A percentile compares a stretch with the other conserved stretches of the same genome.
These are phyloP conservation scores for Mesochorus sp. DNA, from an alignment of 2,888 invertebrate genomes.

Conservation along the genomic window DNA sequence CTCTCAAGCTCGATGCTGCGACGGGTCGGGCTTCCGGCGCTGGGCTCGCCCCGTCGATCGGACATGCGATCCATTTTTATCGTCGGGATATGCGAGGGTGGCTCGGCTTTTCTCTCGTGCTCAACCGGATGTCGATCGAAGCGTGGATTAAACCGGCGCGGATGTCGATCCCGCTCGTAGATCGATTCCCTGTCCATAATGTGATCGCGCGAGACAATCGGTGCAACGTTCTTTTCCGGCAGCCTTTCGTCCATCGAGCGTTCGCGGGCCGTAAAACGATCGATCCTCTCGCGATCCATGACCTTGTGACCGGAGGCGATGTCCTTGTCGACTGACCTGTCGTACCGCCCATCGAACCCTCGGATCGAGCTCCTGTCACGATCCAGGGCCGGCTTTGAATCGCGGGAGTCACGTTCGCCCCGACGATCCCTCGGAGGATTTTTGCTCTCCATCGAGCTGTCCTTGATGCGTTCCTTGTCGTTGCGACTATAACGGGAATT, in stretches of 20 bases:
- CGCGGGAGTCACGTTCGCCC: conserved; percentile 70
- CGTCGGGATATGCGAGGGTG: conserved; percentile 66
- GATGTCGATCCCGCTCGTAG: conserved; percentile 65
- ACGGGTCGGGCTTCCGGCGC: conserved; percentile 75
- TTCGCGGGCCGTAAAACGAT: conserved; percentile 83
- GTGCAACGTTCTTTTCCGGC: conserved; percentile 80
- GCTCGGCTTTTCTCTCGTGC: conserved; percentile 75
- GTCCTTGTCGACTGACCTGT: conserved; percentile 74
- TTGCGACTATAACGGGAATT: conserved; percentile 72
- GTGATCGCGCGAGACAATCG: conserved; percentile 71
- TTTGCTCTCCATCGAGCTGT: conserved; percentile 69
- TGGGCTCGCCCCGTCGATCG: conserved; percentile 73
- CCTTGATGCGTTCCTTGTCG: conserved; percentile 73
- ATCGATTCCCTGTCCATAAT: conserved; percentile 72
- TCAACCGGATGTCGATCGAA: conserved; percentile 70
- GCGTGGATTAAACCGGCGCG: conserved; percentile 62
- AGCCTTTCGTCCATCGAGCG: conserved; percentile 84
- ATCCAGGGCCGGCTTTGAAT: conserved; percentile 64
- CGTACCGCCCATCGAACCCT: conserved; percentile 74
- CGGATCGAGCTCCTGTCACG: conserved; percentile 68
- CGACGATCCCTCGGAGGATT: conserved; percentile 72
- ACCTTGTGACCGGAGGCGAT: conserved; percentile 67
- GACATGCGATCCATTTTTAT: conserved; percentile 73
- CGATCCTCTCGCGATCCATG: conserved; percentile 83
- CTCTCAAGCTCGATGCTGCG: conserved; percentile 75